Percentiles rank a stretch among this genome's conserved stretches.
phyloP scores from a whole-genome alignment of 2,113 vertebrate species.

The Rhinopomastus cyanomelas region DNA sequence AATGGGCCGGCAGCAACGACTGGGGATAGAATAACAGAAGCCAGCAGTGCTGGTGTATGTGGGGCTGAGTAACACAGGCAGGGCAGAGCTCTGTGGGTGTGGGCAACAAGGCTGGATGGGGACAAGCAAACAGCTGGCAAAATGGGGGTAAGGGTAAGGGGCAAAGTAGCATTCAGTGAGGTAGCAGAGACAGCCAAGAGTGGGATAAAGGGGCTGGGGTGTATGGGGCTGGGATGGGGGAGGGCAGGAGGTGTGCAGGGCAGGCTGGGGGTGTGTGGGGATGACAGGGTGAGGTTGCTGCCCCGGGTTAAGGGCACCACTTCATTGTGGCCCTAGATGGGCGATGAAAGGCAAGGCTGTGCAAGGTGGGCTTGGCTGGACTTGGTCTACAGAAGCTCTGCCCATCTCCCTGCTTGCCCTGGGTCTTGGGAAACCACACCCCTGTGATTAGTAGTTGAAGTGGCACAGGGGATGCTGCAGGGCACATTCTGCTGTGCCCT shows the following conservation, averaged over 20 bases:
- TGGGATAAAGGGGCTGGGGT: not conserved
- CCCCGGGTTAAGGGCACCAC: not conserved
- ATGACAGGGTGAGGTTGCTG: not conserved
- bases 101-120: not conserved
- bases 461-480: not conserved
- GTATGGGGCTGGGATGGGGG: not conserved
- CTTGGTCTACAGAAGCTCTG: not conserved
- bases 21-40: not conserved
- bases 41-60: not conserved
- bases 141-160: not conserved
- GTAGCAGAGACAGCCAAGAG: not conserved
- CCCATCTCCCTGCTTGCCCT: not conserved
- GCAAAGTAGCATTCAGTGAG: not conserved
- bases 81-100: not conserved
- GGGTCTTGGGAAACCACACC: not conserved
- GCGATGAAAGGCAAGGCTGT: rapidly evolving
- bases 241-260: not conserved
- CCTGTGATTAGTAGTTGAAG: not conserved
- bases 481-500: not conserved
- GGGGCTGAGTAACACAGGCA: not conserved
- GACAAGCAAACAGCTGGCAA: not conserved
- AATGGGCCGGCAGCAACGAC: not conserved
- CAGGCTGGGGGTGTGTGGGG: not conserved
- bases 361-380: not conserved
- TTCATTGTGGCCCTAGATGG: not conserved